Evolutionary conservation across 2,888 invertebrate species (phyloP).

Genomic region (Nomada ruficornis): DNA sequence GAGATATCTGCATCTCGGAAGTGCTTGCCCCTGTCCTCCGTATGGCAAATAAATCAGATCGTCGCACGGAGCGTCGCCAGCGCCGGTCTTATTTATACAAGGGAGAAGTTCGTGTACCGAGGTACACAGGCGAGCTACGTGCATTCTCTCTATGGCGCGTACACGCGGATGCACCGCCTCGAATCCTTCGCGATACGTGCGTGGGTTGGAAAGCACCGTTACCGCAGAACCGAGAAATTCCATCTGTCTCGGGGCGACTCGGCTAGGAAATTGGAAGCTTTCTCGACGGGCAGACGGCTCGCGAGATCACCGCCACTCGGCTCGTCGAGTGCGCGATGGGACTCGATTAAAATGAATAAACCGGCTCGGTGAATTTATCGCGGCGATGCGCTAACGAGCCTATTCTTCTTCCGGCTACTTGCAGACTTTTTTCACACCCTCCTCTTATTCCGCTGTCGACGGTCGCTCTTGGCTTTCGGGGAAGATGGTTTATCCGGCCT

Average conservation of each 20-base stretch:
- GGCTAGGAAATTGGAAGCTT: slow-evolving; percentile 62
- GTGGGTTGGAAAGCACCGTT: slow-evolving; percentile 68
- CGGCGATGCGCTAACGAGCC: slow-evolving; percentile 67
- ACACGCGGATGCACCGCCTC: slow-evolving; percentile 46
- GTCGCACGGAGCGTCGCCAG: slow-evolving; percentile 42
- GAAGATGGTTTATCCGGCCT: not conserved
- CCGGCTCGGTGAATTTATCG: slow-evolving; percentile 45
- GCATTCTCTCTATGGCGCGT: slow-evolving; percentile 5
- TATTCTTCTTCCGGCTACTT: slow-evolving; percentile 57
- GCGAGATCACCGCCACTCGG: not conserved
- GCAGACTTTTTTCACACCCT: not conserved
- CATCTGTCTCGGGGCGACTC: slow-evolving; percentile 37
- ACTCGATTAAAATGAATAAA: slow-evolving; percentile 70
- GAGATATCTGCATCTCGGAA: slow-evolving; percentile 71
- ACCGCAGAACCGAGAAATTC: slow-evolving; percentile 60
- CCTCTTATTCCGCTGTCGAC: slow-evolving; percentile 25
- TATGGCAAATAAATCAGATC: slow-evolving; percentile 63
- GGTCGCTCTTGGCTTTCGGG: not conserved
- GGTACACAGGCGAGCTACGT: not conserved
- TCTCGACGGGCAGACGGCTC: slow-evolving; percentile 21
- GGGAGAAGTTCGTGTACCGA: not conserved
- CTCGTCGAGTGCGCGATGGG: slow-evolving; percentile 10
- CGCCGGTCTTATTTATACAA: slow-evolving; percentile 43
- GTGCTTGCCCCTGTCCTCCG: slow-evolving; percentile 46
- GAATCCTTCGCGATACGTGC: slow-evolving; percentile 44